These are phyloP conservation scores for Drosophila recens DNA, from an alignment of 2,888 invertebrate species.

Conservation along the genomic window DNA sequence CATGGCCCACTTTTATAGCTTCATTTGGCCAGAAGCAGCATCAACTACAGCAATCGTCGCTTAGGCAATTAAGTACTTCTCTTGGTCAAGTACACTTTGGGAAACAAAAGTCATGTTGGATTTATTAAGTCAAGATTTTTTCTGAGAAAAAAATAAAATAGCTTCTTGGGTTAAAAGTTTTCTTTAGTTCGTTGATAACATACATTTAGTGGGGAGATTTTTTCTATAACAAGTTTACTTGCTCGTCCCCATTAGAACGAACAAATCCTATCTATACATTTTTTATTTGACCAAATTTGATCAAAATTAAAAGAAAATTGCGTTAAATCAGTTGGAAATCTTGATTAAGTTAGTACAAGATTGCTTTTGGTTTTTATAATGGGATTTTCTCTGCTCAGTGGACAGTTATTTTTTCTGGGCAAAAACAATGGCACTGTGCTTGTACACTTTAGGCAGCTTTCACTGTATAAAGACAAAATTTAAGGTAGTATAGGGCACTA, in stretches of 20 bases:
- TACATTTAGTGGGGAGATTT: too few species aligned
- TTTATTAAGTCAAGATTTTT: neutral
- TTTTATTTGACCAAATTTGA: slow-evolving; percentile 4
- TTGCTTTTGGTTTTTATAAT: slow-evolving; percentile 15
- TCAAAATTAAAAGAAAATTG: slow-evolving; percentile 19
- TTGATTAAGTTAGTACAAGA: slow-evolving; percentile 6
- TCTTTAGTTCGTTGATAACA: too few species aligned
- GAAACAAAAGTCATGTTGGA: slow-evolving; percentile 12
- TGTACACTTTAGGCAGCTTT: neutral
- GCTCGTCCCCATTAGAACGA: neutral
- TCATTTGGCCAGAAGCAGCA: slow-evolving; percentile 61
- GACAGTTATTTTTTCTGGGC: slow-evolving; percentile 9
- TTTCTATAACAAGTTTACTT: neutral
- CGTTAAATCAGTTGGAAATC: slow-evolving; percentile 20
- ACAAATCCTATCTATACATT: neutral
- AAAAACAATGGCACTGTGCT: slow-evolving; percentile 3
- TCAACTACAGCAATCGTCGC: slow-evolving; percentile 24
- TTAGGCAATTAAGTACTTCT: slow-evolving; percentile 45
- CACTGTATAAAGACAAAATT: neutral
- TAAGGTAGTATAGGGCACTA: neutral
- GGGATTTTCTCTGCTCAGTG: slow-evolving; percentile 14
- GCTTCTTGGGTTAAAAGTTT: too few species aligned
- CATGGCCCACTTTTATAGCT: slow-evolving; percentile 77
- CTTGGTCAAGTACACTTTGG: slow-evolving; percentile 26
- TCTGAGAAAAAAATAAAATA: too few species aligned